Percentiles rank a stretch among this genome's conserved stretches.
phyloP scores from a whole-genome alignment of 2,888 invertebrate species.

The Eristalis intricaria region DNA sequence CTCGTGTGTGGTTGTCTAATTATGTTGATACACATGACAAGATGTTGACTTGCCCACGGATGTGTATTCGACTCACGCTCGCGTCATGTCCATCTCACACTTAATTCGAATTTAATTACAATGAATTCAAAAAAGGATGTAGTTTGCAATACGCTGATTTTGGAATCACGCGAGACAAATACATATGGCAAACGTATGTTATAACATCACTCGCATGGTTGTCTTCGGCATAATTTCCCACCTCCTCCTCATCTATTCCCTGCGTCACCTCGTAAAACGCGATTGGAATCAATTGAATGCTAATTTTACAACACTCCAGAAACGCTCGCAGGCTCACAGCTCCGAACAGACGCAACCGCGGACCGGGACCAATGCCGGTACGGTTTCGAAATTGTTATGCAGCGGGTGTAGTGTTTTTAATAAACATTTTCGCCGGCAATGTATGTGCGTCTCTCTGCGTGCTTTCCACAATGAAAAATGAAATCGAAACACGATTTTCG shows the following conservation, averaged over 20 bases:
- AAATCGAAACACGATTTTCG: constrained; percentile 71
- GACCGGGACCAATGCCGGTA: background rate
- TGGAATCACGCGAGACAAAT: background rate
- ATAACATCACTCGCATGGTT: constrained; percentile 11
- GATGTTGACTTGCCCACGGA: background rate
- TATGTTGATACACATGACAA: constrained; percentile 1
- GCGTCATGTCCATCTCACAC: constrained; percentile 65
- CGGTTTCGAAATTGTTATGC: constrained; percentile 56
- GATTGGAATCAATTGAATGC: constrained; percentile 70
- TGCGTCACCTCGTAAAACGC: constrained; percentile 34
- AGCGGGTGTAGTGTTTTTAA: constrained; percentile 70
- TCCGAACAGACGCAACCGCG: constrained; percentile 6
- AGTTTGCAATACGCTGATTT: too few relatives aligned
- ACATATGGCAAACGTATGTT: constrained; percentile 57
- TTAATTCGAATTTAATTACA: constrained; percentile 66
- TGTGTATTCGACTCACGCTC: constrained; percentile 20
- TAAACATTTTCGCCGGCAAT: constrained; percentile 62
- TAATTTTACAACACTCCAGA: constrained; percentile 61
- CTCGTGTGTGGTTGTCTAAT: constrained; percentile 43
- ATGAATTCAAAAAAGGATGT: background rate
- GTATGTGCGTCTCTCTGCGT: constrained; percentile 13
- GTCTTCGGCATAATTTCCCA: background rate
- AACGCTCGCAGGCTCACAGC: constrained; percentile 34
- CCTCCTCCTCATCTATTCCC: background rate
- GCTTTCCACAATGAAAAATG: constrained; percentile 61